phyloP scores from a whole-genome alignment of 2,113 vertebrate genomes.

The Cyanocitta stelleri region DNA sequence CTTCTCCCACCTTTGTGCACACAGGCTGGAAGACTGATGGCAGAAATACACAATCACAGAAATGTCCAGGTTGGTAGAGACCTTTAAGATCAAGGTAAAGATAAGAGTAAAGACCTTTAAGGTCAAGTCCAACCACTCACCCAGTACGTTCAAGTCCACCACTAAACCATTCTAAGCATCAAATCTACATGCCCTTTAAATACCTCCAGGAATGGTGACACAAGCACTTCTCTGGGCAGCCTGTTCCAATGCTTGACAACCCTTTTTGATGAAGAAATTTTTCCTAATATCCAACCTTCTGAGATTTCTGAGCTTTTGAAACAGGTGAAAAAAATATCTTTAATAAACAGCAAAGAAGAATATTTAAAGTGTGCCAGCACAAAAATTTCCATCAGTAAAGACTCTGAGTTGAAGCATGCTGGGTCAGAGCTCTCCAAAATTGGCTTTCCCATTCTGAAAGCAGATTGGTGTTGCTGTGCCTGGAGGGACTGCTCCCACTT shows the following conservation, averaged over 20 bases:
- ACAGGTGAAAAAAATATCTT: not conserved
- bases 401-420: accelerated
- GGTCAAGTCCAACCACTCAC: not conserved
- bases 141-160: not conserved
- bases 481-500: accelerated
- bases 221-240: not conserved
- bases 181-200: not conserved
- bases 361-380: not conserved
- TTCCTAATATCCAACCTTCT: not conserved
- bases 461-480: too few species aligned
- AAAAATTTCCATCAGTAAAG: not conserved
- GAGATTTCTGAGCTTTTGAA: not conserved
- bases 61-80: not conserved
- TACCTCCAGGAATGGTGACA: not conserved
- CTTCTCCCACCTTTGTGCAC: not conserved
- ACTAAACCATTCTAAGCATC: not conserved
- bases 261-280: not conserved
- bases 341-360: not conserved
- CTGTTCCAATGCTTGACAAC: not conserved
- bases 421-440: not conserved
- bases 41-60: not conserved
- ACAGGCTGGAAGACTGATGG: not conserved
- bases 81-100: not conserved
- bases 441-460: not conserved
- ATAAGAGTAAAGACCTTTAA: not conserved